Evolutionary conservation across 2,797 vertebrate genomes (phyloP), one percentile per base, ranked within the genome.

Genomic region (Catharus ustulatus): DNA sequence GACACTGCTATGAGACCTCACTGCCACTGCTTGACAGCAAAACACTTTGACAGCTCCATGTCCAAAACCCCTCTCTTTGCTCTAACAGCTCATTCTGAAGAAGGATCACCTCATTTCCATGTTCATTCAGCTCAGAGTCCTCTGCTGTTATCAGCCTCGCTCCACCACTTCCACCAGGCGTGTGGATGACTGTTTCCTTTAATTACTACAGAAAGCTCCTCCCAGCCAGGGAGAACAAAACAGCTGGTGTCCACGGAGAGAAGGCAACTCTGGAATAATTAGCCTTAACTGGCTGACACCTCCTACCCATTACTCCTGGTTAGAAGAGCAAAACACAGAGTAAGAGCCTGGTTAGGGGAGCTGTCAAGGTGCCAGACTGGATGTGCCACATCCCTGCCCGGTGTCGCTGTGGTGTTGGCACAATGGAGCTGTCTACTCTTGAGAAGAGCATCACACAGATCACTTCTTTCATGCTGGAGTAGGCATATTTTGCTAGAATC

Each of bases 191-290:
- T 96, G 91, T 73, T 94, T 26, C 46, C 45, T 94, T 94, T 96
- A 96, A 96, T 96, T 94, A 87, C 91, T 89, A 94, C 91, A 0
- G 36, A 96, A 95, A 80, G 83, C 91, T 95, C 96, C 90, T 91
- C 96, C 96, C 91, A 95, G 14, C 32, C 68, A 83, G 90, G 88
- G 88, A 96, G 38, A 90, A 62, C n/a, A 81, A 34, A 95, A 78
- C 96, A 95, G 96, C 87, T 87, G 86, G 81, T 94, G 90, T 90
- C 94, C 96, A 95, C 30, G 0, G 57, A 95, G 86, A 85, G 68
- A 59, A 89, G 62, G 78, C 67, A 95, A 16, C 90, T 85, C 90
- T 17, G 2, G 69, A 95, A 72, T 93, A 97, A 96, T 95, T 93
- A 96, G 86, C 90, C 51, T 74, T 83, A 92, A 94, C 83, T 27